Evolutionary conservation across 2,888 invertebrate genomes (phyloP).

Genomic region (Tenthredo scrophulariae): DNA sequence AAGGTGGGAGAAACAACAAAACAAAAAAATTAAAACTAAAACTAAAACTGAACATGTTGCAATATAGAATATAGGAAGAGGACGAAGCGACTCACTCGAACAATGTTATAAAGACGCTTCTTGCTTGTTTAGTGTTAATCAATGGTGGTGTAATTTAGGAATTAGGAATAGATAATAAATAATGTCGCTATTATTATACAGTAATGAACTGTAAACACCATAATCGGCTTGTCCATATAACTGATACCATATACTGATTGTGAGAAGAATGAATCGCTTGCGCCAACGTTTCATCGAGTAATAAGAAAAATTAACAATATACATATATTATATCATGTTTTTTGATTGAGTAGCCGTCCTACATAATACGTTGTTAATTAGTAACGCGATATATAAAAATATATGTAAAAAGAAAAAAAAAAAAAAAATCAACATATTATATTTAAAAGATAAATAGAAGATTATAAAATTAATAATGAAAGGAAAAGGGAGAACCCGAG

Average conservation of each 20-base stretch:
- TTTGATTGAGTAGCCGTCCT: slow-evolving; percentile 44
- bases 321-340: not conserved
- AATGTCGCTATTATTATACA: not conserved
- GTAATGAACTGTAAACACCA: slow-evolving; percentile 4
- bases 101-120: slow-evolving; percentile 28
- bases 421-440: not conserved
- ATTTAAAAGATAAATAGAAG: not conserved
- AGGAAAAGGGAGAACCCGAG: not conserved
- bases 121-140: slow-evolving; percentile 39
- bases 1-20: slow-evolving; percentile 45
- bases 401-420: slow-evolving; percentile 16
- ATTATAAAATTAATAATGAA: not conserved
- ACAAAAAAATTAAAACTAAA: not conserved
- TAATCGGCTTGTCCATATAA: slow-evolving; percentile 4
- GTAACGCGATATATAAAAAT: slow-evolving; percentile 18
- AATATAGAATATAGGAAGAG: slow-evolving; percentile 62
- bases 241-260: not conserved
- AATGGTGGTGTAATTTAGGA: not conserved
- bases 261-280: not conserved
- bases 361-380: slow-evolving; percentile 19
- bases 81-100: slow-evolving; percentile 12
- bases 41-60: slow-evolving; percentile 60
- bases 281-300: not conserved
- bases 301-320: not conserved
- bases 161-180: not conserved